Conservation (phyloP, 2,113 vertebrate genomes). For the Eidolon helvum region DNA sequence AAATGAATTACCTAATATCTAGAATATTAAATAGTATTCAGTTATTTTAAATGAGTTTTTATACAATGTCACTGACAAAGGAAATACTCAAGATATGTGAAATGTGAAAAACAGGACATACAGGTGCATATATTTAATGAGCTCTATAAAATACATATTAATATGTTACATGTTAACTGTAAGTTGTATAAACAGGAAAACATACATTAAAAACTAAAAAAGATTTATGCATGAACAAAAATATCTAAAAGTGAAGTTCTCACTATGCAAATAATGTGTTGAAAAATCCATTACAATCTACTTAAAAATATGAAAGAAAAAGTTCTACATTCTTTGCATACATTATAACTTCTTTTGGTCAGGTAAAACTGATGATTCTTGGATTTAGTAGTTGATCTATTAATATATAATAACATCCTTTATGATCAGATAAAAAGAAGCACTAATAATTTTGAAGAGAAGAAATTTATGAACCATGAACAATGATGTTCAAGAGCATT, state of each 20-base stretch:
- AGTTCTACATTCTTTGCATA: background rate
- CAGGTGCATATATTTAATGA: background rate
- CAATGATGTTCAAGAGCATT: background rate
- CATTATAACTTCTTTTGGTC: background rate
- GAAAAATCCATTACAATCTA: background rate
- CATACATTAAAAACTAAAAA: background rate
- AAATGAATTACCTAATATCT: background rate
- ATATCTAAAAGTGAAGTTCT: background rate
- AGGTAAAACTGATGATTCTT: background rate
- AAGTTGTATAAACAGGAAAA: background rate
- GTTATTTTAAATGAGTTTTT: background rate
- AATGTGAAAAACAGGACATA: background rate
- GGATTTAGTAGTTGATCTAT: background rate
- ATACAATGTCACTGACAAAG: background rate
- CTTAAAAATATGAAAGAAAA: background rate
- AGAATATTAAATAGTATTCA: background rate
- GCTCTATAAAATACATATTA: background rate
- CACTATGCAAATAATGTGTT: background rate
- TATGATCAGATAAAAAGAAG: background rate
- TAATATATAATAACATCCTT: background rate
- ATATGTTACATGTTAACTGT: background rate
- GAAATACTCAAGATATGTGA: background rate
- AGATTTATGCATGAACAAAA: background rate
- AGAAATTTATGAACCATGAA: background rate
- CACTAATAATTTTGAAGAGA: background rate